A percentile compares a stretch with the other conserved stretches of the same genome.
Conservation (phyloP, 2,113 vertebrate species). For the Caranx ignobilis region DNA sequence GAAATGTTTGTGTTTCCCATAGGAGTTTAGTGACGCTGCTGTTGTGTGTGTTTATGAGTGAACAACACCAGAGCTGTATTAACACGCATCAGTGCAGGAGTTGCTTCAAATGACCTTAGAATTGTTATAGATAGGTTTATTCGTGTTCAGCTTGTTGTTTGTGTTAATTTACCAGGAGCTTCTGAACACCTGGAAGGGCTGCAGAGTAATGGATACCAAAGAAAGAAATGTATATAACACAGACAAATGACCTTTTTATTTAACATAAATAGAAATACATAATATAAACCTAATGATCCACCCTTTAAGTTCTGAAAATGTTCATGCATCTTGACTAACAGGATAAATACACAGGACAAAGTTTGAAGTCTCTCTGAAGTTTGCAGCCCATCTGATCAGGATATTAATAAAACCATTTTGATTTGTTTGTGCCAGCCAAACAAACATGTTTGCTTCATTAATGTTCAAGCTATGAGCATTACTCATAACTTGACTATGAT, state of each 20-base stretch:
- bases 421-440: too few relatives aligned
- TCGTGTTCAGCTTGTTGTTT: neutral
- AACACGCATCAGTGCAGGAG: neutral
- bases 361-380: too few relatives aligned
- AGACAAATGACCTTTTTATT: neutral
- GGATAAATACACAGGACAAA: too few relatives aligned
- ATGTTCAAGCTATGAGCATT: too few relatives aligned
- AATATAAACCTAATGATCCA: neutral
- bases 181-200: neutral
- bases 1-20: neutral
- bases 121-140: neutral
- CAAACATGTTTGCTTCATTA: too few relatives aligned
- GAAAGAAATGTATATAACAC: too few relatives aligned
- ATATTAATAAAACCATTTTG: too few relatives aligned
- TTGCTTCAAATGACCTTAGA: neutral
- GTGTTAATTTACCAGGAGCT: neutral
- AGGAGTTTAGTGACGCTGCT: neutral
- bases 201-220: neutral
- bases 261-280: neutral
- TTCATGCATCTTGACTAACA: neutral
- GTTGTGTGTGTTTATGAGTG: neutral
- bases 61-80: neutral
- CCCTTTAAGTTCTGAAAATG: neutral
- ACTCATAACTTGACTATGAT: neutral
- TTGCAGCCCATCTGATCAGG: too few relatives aligned